Percentiles rank a stretch among this genome's conserved stretches.
phyloP scores from a whole-genome alignment of 2,797 vertebrate species.

The Pangasius larnaudii region DNA sequence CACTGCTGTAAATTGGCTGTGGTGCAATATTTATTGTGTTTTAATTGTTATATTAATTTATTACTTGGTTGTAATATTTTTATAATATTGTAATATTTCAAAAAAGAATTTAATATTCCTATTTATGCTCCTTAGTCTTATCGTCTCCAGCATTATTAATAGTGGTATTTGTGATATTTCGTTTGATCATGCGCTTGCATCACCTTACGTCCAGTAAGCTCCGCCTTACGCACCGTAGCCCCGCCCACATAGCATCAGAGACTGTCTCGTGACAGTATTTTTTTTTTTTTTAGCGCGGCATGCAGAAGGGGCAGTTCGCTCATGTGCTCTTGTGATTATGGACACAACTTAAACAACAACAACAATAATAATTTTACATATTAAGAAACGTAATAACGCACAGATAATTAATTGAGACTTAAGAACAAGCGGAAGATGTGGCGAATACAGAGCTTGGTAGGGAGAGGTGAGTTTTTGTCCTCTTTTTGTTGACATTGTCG shows the following conservation, averaged over 20 bases:
- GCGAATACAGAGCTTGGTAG: constrained; percentile 71
- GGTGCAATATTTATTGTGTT: not conserved
- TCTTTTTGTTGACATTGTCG: not conserved
- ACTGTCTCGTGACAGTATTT: constrained; percentile 22
- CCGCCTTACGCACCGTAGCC: not conserved
- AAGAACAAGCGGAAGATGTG: constrained; percentile 68
- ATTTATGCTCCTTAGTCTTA: not conserved
- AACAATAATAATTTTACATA: not conserved
- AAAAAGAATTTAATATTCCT: no score
- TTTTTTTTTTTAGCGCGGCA: not conserved
- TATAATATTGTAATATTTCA: not conserved
- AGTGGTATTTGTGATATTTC: not conserved
- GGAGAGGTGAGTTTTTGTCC: constrained; percentile 70
- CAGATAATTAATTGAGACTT: not conserved
- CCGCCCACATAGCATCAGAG: not conserved
- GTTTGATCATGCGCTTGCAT: constrained; percentile 1
- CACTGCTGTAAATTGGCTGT: not conserved
- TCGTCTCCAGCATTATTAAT: not conserved
- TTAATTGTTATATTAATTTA: not conserved
- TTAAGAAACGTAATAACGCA: not conserved
- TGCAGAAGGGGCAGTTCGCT: not conserved
- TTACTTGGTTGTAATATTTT: not conserved
- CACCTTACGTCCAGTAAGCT: not conserved
- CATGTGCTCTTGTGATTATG: not conserved
- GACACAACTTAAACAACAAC: not conserved